Evolutionary conservation across 2,113 vertebrate species (phyloP), one percentile per base, ranked within the genome.

Genomic region (Carassius gibelio): DNA sequence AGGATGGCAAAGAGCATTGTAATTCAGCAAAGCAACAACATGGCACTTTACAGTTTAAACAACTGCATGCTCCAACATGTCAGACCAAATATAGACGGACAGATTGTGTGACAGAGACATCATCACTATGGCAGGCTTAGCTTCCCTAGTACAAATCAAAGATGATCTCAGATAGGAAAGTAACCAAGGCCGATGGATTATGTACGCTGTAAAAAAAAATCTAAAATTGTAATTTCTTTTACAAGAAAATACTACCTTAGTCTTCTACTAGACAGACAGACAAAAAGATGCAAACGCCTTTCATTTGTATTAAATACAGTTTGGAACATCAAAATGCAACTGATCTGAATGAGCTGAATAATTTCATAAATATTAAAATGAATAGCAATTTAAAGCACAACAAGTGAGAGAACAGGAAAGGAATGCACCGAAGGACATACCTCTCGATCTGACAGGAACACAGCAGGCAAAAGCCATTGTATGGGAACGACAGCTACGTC

Each of bases 391-490:
- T 9, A 26, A 45, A 68, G n/a, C 23, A 19, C 13, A 68, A 34
- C 15, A 34, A 34, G 34, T 8, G 5, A 81, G n/a, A 68, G 14
- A 81, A 21, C 15, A 13, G 5, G 4, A 81, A 79, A n/a, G 64
- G 30, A 66, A 30, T 66, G 57, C 61, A 83, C 30, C 7, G n/a
- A 74, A 8, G 23, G 50, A 83, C 81, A 14, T 86, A 88, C 87
- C 85, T 84, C 69, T 84, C 4, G 69, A 52, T 77, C 85, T 84
- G 52, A 88, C 19, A 36, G 88, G 82, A 77, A 88, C 88, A 74
- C 88, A 88, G 82, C 88, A 87, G 45, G 52, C 72, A 74, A 88
- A 66, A 84, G 82, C 74, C 82, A 84, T 88, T 36, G 50, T 82
- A 45, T 10, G 45, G 55, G 55, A 78, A 10, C 11, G 21, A 79